Evolutionary conservation across 2,888 invertebrate genomes (phyloP).

Genomic region (Tetropium fuscum): DNA sequence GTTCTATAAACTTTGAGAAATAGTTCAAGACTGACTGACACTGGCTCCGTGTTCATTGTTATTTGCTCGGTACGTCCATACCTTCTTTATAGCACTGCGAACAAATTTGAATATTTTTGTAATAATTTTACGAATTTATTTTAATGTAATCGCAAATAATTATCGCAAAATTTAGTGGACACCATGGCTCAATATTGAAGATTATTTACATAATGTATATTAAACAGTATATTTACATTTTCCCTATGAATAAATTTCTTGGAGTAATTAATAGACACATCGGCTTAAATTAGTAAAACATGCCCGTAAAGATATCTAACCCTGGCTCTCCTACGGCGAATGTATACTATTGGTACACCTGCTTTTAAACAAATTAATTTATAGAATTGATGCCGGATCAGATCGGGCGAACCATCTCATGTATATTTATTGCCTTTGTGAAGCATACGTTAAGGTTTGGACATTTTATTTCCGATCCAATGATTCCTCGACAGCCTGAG

Average conservation of each 20-base stretch:
- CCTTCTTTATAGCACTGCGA: too few relatives aligned
- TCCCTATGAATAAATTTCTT: constrained; percentile 23
- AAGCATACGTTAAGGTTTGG: constrained; percentile 49
- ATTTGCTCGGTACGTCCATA: too few relatives aligned
- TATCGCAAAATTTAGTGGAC: too few relatives aligned
- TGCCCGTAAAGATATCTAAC: constrained; percentile 22
- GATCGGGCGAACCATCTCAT: constrained; percentile 45
- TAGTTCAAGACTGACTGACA: too few relatives aligned
- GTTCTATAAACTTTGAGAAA: too few relatives aligned
- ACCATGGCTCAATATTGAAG: constrained; percentile 19
- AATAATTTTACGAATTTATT: too few relatives aligned
- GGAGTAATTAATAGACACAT: constrained; percentile 24
- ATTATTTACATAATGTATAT: constrained; percentile 20
- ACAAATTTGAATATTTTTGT: too few relatives aligned
- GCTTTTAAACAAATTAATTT: constrained; percentile 50
- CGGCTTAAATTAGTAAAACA: constrained; percentile 25
- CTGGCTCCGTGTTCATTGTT: too few relatives aligned
- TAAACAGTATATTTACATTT: constrained; percentile 26
- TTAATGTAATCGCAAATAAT: too few relatives aligned
- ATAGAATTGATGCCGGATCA: constrained; percentile 44
- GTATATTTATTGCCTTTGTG: constrained; percentile 50
- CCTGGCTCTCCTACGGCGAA: constrained; percentile 16
- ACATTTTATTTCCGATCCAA: constrained; percentile 51
- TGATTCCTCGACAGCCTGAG: constrained; percentile 50
- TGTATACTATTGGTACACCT: constrained; percentile 36